These are phyloP conservation scores for Scotopteryx bipunctaria DNA, from an alignment of 2,888 invertebrate genomes.

Conservation along the genomic window DNA sequence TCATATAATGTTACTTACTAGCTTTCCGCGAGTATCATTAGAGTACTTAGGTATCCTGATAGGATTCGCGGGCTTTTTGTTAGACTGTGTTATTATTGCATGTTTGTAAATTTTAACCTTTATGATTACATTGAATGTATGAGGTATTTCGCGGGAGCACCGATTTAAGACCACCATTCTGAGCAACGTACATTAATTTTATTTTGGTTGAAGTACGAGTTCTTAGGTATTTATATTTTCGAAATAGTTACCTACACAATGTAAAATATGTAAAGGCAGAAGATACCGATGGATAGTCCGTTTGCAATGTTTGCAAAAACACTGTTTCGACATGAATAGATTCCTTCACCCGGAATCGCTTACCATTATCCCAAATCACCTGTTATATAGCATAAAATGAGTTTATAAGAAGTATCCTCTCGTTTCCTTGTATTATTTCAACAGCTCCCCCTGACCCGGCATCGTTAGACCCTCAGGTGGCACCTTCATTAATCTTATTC, in stretches of 20 bases:
- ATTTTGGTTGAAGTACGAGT: too few relatives aligned
- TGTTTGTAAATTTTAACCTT: too few relatives aligned
- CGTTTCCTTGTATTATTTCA: conserved; percentile 64
- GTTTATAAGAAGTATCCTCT: conserved; percentile 8
- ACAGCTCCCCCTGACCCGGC: conserved; percentile 62
- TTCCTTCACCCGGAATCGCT: background rate
- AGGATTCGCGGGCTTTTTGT: too few relatives aligned
- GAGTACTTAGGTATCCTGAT: conserved; percentile 1
- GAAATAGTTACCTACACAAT: too few relatives aligned
- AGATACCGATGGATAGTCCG: too few relatives aligned
- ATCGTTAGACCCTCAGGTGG: conserved; percentile 76
- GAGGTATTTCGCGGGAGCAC: too few relatives aligned
- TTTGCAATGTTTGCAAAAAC: background rate
- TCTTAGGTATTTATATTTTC: too few relatives aligned
- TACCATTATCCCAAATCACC: background rate
- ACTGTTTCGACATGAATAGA: background rate
- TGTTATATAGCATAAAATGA: background rate
- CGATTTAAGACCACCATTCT: too few relatives aligned
- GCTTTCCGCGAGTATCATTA: conserved; percentile 11
- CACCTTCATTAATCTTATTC: conserved; percentile 81
- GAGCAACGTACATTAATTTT: too few relatives aligned
- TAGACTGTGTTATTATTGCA: background rate
- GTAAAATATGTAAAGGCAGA: too few relatives aligned
- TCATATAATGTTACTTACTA: conserved; percentile 24
- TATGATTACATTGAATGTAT: too few relatives aligned